phyloP scores from a whole-genome alignment of 1,140 invertebrate genomes.

The Platyscapa corneri region DNA sequence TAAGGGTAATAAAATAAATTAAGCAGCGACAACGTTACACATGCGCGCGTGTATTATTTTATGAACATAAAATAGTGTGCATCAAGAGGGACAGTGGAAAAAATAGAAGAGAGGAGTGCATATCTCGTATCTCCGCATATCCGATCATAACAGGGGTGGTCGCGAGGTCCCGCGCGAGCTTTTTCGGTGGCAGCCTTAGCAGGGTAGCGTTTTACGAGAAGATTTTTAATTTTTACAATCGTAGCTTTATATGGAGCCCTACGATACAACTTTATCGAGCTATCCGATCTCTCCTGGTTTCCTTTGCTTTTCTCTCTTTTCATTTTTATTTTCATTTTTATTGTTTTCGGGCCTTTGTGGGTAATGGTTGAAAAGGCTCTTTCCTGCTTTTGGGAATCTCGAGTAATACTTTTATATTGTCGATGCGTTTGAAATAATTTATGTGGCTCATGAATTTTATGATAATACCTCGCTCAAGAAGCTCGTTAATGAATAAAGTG shows the following conservation, averaged over 20 bases:
- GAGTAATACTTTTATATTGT: constrained; percentile 29
- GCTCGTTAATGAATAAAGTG: constrained; percentile 52
- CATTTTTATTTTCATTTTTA: constrained; percentile 45
- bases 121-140: constrained; percentile 12
- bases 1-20: constrained; percentile 52
- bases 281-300: constrained; percentile 66
- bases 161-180: background rate
- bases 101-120: background rate
- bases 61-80: constrained; percentile 31
- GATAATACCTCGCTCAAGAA: constrained; percentile 44
- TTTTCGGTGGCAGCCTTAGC: constrained; percentile 13
- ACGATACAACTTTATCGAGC: constrained; percentile 72
- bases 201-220: constrained; percentile 57
- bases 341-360: constrained; percentile 38
- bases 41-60: constrained; percentile 40
- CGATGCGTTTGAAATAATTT: constrained; percentile 46
- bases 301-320: constrained; percentile 29
- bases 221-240: constrained; percentile 71
- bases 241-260: constrained; percentile 53
- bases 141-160: constrained; percentile 29
- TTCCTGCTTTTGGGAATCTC: constrained; percentile 45
- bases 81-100: background rate
- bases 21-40: constrained; percentile 49
- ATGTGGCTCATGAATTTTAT: constrained; percentile 51
- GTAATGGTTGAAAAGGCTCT: constrained; percentile 41